Percentiles rank a stretch among this genome's conserved stretches.
Conservation (phyloP, 2,797 vertebrate species). For the Florisuga fusca region DNA sequence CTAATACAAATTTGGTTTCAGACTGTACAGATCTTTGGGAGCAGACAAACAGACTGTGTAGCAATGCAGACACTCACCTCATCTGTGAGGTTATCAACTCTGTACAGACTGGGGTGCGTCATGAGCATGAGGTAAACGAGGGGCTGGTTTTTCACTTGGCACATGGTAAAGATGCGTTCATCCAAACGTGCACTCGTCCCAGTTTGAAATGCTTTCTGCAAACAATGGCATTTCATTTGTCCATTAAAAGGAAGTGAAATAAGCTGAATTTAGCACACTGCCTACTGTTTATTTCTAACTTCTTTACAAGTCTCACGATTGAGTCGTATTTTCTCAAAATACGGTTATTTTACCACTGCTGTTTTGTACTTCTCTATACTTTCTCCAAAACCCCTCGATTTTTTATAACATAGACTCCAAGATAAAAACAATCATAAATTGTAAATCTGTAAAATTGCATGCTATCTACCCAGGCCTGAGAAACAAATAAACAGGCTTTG, state of each 20-base stretch:
- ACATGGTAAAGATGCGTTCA: conserved; percentile 94
- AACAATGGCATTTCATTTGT: background rate
- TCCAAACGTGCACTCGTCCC: conserved; percentile 90
- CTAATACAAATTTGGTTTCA: background rate
- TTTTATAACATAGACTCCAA: background rate
- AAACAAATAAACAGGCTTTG: background rate
- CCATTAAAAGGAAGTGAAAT: background rate
- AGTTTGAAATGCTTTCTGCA: conserved; percentile 93
- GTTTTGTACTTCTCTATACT: background rate
- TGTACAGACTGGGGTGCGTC: conserved; percentile 93
- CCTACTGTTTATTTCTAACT: background rate
- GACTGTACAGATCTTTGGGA: background rate
- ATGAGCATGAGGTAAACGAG: conserved; percentile 91
- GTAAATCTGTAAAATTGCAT: background rate
- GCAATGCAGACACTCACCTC: conserved; percentile 81
- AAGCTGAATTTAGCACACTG: background rate
- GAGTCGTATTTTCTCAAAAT: background rate
- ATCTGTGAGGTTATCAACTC: conserved; percentile 89
- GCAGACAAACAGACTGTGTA: background rate
- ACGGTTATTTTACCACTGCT: background rate
- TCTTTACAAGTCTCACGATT: background rate
- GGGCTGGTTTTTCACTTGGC: conserved; percentile 95
- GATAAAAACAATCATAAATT: background rate
- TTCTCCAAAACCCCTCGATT: background rate
- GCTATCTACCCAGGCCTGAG: background rate